Conservation (phyloP, 2,797 vertebrate species). For the Clarias pachynema region DNA sequence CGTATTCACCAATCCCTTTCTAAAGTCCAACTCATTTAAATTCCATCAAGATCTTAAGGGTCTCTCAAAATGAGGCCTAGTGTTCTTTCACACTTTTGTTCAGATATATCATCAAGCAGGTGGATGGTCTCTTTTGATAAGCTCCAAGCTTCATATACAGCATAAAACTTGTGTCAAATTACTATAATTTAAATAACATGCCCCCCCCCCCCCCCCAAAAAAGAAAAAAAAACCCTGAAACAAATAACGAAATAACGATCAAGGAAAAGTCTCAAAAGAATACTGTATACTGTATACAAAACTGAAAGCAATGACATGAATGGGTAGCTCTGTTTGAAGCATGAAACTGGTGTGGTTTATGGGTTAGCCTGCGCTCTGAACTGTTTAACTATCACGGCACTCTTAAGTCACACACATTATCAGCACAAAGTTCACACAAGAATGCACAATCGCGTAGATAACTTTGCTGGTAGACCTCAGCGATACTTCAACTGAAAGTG, state of each 20-base stretch:
- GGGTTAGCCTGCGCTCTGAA: slow-evolving; percentile 27
- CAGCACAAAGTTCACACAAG: slow-evolving; percentile 73
- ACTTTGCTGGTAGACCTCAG: slow-evolving; percentile 61
- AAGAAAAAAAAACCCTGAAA: neutral
- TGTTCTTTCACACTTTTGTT: slow-evolving; percentile 47
- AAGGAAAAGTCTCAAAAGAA: neutral
- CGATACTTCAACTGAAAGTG: slow-evolving; percentile 66
- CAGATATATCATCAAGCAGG: slow-evolving; percentile 45
- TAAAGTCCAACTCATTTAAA: slow-evolving; percentile 59
- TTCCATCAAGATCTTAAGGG: slow-evolving; percentile 62
- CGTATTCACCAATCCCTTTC: slow-evolving; percentile 47
- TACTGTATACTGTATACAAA: neutral
- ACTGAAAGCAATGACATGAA: neutral
- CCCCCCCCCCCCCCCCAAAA: too few relatives aligned
- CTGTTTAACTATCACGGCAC: slow-evolving; percentile 46
- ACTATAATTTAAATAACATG: neutral
- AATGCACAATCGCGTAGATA: slow-evolving; percentile 68
- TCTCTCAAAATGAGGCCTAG: slow-evolving; percentile 43
- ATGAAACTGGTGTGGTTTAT: slow-evolving; percentile 40
- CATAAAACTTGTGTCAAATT: neutral
- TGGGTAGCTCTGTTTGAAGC: slow-evolving; percentile 20
- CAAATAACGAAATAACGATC: neutral
- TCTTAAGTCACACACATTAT: slow-evolving; percentile 69
- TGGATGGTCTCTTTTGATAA: slow-evolving; percentile 19
- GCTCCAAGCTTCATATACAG: neutral